Base-by-base conservation (phyloP, 2,888 invertebrate species). In the Melanchra persicariae region DNA sequence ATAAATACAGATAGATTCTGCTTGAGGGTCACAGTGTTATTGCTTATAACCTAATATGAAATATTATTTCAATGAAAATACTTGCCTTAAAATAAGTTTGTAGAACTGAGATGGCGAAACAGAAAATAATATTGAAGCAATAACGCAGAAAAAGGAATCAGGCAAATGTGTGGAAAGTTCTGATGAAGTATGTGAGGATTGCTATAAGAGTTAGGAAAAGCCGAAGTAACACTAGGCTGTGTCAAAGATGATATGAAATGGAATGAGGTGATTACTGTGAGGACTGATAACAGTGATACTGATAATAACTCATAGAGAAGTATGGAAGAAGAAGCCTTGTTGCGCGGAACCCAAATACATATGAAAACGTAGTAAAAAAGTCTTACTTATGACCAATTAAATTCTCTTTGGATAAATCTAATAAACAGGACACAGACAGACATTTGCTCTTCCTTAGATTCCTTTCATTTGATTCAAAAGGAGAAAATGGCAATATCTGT, bases 401-500 rank as follows among this genome's bases (percentile, higher is more conserved):
- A 12, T 52, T 62, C 19, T 52, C n/a, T 30, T 19, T n/a, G n/a
- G 55, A 34, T 12, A n/a, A n/a, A 34, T 55, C 12, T 12, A 12
- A n/a, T 26, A 26, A 12, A 34, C 34, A 34, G 55, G n/a, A 55
- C 34, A 34, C n/a, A 22, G 8, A 12, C 47, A 52, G 49, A 59
- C 22, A 26, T 45, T 57, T 64, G 22, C 17, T 2, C 22, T 30
- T 24, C 24, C 24, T 47, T 37, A 40, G 19, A 49, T 60, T 43
- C 19, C 54, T 34, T 60, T 60, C 19, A 49, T 51, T 55, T 51
- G n/a, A 43, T 34, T 61, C n/a, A 45, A 69, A 61, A 37, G 22
- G 24, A 47, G 19, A 58, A 63, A 76, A 68, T 49, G 15, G 45
- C 51, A 52, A 74, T 47, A 34, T 61, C 30, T 30, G 24, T 58